These are phyloP conservation scores for Drosophila mojavensis DNA, from an alignment of 1,140 invertebrate genomes.

Conservation along the genomic window DNA sequence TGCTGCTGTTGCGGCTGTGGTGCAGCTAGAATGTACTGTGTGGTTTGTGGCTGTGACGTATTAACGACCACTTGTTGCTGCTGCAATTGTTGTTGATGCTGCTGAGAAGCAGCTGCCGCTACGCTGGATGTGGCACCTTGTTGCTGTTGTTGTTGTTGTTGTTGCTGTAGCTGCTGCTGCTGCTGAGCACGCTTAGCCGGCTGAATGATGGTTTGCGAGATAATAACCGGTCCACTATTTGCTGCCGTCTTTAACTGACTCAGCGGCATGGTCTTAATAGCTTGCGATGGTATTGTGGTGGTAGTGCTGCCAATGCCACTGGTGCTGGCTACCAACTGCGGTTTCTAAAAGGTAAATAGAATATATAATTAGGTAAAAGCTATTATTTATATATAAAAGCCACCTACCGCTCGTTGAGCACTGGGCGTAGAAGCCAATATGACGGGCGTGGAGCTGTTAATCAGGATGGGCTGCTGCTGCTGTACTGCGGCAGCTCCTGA, in stretches of 20 bases:
- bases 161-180: conserved; percentile 58
- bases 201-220: conserved; percentile 82
- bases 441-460: conserved; percentile 81
- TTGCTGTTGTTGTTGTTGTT: conserved; percentile 71
- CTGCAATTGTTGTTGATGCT: conserved; percentile 68
- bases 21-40: conserved; percentile 60
- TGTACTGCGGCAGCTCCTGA: conserved; percentile 52
- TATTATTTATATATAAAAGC: not conserved
- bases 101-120: conserved; percentile 60
- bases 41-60: conserved; percentile 51
- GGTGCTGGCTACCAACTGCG: conserved; percentile 56
- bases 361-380: not conserved
- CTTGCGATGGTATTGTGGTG: conserved; percentile 74
- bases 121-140: conserved; percentile 63
- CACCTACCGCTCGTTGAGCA: conserved; percentile 65
- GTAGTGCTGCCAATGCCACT: conserved; percentile 49
- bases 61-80: conserved; percentile 37
- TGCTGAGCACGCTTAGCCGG: conserved; percentile 78
- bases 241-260: conserved; percentile 77
- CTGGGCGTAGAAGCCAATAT: conserved; percentile 75
- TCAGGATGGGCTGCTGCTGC: conserved; percentile 76
- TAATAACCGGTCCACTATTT: conserved; percentile 78
- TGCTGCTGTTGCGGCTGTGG: conserved; percentile 69
- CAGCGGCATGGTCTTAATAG: conserved; percentile 81
- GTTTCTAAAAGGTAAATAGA: conserved; percentile 52